These are phyloP conservation scores for Orycteropus afer DNA, from an alignment of 2,113 vertebrate species.

Conservation along the genomic window DNA sequence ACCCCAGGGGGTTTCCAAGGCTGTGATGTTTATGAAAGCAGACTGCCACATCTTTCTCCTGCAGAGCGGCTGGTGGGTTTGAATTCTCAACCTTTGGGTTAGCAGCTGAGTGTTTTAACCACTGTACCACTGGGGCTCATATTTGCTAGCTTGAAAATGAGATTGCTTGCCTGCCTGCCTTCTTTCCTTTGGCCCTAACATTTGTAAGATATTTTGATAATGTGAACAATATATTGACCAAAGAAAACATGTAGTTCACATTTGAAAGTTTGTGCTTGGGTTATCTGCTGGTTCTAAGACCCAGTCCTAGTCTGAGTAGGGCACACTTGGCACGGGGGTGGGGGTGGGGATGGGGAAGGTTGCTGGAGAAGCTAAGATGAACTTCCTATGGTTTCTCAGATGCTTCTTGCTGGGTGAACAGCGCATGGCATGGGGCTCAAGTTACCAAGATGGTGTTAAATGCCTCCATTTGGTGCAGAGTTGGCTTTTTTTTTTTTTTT, in stretches of 20 bases:
- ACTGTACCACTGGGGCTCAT: too few relatives aligned
- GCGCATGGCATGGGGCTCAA: neutral
- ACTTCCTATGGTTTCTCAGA: neutral
- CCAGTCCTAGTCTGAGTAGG: neutral
- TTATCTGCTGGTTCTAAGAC: neutral
- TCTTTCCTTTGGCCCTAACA: neutral
- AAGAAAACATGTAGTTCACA: conserved; percentile 2
- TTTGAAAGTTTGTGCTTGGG: neutral
- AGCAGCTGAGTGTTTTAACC: neutral
- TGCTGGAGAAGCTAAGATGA: neutral
- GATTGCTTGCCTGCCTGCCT: neutral
- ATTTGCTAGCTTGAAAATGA: neutral
- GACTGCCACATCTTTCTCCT: neutral
- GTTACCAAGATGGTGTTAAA: neutral
- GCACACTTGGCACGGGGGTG: neutral
- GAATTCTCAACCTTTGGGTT: neutral
- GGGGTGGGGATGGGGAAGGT: neutral
- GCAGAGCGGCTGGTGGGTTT: neutral
- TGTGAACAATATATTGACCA: conserved; percentile 19
- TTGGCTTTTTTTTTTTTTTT: conserved; percentile 29
- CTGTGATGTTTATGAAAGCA: neutral
- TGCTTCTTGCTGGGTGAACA: conserved; percentile 4
- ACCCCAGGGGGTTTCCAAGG: neutral
- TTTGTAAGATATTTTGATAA: conserved; percentile 38
- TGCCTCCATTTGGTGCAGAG: conserved; percentile 37